Evolutionary conservation across 2,113 vertebrate genomes (phyloP).

Genomic region (Tretioscincus oriximinensis): DNA sequence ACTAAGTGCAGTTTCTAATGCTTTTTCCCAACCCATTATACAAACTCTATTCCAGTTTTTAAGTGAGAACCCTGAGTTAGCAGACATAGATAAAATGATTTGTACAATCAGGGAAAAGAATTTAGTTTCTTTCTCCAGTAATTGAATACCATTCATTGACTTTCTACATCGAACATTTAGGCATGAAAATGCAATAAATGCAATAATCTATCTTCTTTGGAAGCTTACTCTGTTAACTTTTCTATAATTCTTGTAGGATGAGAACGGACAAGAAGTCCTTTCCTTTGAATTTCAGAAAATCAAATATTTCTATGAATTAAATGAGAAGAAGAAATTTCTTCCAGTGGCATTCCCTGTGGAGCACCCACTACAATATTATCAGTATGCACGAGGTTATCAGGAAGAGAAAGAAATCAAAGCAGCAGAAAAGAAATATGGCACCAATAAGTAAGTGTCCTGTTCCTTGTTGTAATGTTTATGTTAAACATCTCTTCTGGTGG

Average conservation of each 20-base stretch:
- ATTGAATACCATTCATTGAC: too few relatives aligned
- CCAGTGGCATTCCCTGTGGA: conserved; percentile 85
- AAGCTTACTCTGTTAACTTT: not conserved
- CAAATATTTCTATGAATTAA: conserved; percentile 82
- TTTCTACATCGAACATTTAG: too few relatives aligned
- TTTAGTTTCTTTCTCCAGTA: too few relatives aligned
- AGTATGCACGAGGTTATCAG: conserved; percentile 87
- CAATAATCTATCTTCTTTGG: not conserved
- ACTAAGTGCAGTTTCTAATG: too few relatives aligned
- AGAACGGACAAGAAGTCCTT: conserved; percentile 77
- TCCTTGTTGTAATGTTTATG: too few relatives aligned
- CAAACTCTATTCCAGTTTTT: too few relatives aligned
- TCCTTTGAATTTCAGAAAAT: conserved; percentile 97
- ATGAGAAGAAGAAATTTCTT: conserved; percentile 83
- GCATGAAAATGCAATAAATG: too few relatives aligned
- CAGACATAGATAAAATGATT: too few relatives aligned
- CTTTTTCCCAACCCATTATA: too few relatives aligned
- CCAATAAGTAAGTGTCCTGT: conserved; percentile 76
- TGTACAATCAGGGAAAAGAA: too few relatives aligned
- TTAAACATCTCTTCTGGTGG: not conserved
- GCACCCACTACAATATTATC: conserved; percentile 81
- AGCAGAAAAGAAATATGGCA: conserved; percentile 87
- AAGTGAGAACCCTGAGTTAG: too few relatives aligned
- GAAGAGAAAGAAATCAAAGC: conserved; percentile 85
- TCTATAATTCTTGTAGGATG: conserved; percentile 71